Base-by-base conservation (phyloP, 2,113 vertebrate genomes). In the Promerops cafer region DNA sequence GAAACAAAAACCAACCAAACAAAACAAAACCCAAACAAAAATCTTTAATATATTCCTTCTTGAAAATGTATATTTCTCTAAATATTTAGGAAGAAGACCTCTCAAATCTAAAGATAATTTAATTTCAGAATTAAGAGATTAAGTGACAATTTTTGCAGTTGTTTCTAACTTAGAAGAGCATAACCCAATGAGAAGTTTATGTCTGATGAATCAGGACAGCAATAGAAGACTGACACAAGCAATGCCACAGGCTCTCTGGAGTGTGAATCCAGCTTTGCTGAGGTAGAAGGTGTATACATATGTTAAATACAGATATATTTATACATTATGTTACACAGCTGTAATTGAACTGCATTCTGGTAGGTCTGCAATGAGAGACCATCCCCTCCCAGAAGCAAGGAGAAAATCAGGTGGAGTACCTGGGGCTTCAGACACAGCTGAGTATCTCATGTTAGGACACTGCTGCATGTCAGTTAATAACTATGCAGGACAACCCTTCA, bases 211-310 rank as follows among this genome's bases (percentile, higher is more conserved):
- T 13, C 33, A 3, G 45, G 42, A n/a, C 66, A 65, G 63, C 64
- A 30, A 3, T 2, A 6, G 10, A 17, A 40, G 77, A 60, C 40
- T 11, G 24, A 21, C 28, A 2, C 26, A 23, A 23, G 57, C 42
- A 50, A 10, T 42, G n/a, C 69, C 37, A 11, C 16, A 16, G 30
- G 74, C 28, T 56, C 42, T 47, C 40, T 65, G 64, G n/a, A 63
- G 47, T 4, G 1, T n/a, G 13, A 57, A 20, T 40, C 70, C 15
- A 19, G 65, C 42, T 68, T 64, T 33, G 42, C 39, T 30, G 61
- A 31, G 45, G 17, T 5, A 14, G 27, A 44, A n/a, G 20, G 2
- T 33, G 2, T 2, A 4, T 3, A 17, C 15, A 30, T 24, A 1
- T 4, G 11, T 21, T 33, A 50, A 13, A 20, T 8, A 33, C 18